A percentile compares a stretch with the other conserved stretches of the same genome.
phyloP scores from a whole-genome alignment of 2,888 invertebrate species.

The Parnassius glacialis region DNA sequence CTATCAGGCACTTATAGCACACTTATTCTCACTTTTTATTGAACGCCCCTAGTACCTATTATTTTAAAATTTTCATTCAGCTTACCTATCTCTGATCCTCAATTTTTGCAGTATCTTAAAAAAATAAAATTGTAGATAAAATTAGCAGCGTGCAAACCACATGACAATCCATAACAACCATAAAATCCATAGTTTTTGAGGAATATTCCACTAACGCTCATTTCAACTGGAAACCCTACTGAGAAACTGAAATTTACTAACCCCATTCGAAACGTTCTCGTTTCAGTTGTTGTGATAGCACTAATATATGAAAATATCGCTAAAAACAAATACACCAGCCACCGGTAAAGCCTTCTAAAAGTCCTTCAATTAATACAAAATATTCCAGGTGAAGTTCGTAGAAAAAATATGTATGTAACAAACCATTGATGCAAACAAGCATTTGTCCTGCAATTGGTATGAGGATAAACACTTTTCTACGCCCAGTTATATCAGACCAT shows the following conservation, averaged over 20 bases:
- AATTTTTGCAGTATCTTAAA: slow-evolving; percentile 79
- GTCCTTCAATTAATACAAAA: slow-evolving; percentile 86
- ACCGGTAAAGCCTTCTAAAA: slow-evolving; percentile 88
- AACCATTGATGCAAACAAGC: slow-evolving; percentile 84
- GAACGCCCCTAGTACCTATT: no score
- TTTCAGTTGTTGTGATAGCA: slow-evolving; percentile 88
- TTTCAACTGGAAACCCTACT: slow-evolving; percentile 92
- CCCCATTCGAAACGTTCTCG: slow-evolving; percentile 90
- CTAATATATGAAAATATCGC: slow-evolving; percentile 91
- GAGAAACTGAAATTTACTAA: slow-evolving; percentile 92
- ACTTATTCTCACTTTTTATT: no score
- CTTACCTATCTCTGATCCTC: slow-evolving; percentile 56
- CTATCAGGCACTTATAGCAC: no score
- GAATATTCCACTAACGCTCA: slow-evolving; percentile 89
- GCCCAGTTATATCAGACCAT: slow-evolving; percentile 84
- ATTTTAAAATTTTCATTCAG: no score
- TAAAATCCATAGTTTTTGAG: slow-evolving; percentile 86
- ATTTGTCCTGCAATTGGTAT: slow-evolving; percentile 87
- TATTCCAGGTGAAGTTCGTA: slow-evolving; percentile 87
- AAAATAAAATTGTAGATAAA: slow-evolving; percentile 84
- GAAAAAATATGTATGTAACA: slow-evolving; percentile 88
- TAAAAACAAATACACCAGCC: slow-evolving; percentile 92
- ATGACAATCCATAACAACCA: slow-evolving; percentile 86
- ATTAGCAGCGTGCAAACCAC: slow-evolving; percentile 83
- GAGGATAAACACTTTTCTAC: slow-evolving; percentile 87